Base-by-base conservation (phyloP, 2,797 vertebrate genomes). In the Sebastes alutus region DNA sequence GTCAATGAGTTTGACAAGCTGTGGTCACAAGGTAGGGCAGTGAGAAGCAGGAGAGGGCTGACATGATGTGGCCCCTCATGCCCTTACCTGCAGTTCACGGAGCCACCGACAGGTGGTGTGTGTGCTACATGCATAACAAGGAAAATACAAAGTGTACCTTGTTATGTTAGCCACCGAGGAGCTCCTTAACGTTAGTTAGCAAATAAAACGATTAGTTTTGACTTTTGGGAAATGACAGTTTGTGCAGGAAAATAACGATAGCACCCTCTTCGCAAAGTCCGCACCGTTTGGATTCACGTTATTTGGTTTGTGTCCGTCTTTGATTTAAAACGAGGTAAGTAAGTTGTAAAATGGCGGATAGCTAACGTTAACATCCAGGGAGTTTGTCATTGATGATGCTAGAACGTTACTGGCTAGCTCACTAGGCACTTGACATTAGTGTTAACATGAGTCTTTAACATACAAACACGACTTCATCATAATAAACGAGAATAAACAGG, bases 341-440 rank as follows among this genome's bases (percentile, higher is more conserved):
- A 58, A 75, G 61, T 71, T 61, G 93, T 95, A 97, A 97, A 96
- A 97, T 97, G 97, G 97, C 96, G 96, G 96, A 95, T 95, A 84
- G 89, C 92, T 87, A 96, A 96, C 94, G 91, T 95, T 94, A 82
- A 80, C 86, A 59, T 81, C 70, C 91, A 93, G 90, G 93, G 96
- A 97, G 96, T 96, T 96, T 97, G 95, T 94, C 82, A 83, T 86
- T 88, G 88, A 87, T 91, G 87, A 86, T 67, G 74, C 63, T 72
- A 1, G 38, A 54, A 54, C 49, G 49, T 54, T 54, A 25, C 16
- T 52, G 25, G 46, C 7, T 22, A 35, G 42, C 66, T 65, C 46
- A 16, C 14, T 18, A 25, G 16, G 23, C 54, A 27, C 27, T 30
- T 81, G 65, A 4, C 60, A 66, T 1, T 4, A 4, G 2, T 42